Evolutionary conservation across 1,140 invertebrate genomes (phyloP), one percentile per base, ranked within the genome.

Genomic region (Leptestheria dahalacensis): DNA sequence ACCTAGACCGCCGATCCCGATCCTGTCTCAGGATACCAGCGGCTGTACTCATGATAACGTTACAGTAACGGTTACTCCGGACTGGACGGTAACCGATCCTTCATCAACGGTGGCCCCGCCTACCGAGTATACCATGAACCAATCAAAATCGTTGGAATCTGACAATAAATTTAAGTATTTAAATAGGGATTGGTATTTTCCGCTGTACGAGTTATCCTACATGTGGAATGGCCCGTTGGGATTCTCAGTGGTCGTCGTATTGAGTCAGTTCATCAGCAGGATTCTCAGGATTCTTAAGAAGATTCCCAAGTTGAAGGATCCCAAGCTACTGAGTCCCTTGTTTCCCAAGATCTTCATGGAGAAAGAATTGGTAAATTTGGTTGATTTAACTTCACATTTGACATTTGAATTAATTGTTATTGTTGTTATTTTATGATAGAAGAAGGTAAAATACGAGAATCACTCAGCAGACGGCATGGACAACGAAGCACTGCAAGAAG

Each of bases 171-270:
- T 47, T 51, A 20, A n/a, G 52, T 60, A 57, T 21, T 28, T 48
- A 41, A 26, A 12, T 26, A 33, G 24, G 33, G 50, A 50, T 15
- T 68, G 79, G 25, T 83, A 82, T 65, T 78, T 82, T 66, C 82
- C 80, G 68, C 67, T 85, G 15, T 86, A 88, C 66, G 75, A 81
- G 60, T 74, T 95, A 11, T 93, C 90, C 0, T 95, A 94, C 67
- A 79, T 92, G 77, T 95, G 90, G 84, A 86, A 85, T 68, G 77
- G 81, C 4, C 78, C 82, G 0, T 71, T 88, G 50, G 87, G 84
- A 55, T 81, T 85, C 61, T 2, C 77, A 0, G 66, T 81, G 0
- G 80, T 86, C 1, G 66, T 86, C 2, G 28, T 83, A 0, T 63
- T 86, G 54, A 85, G 85, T n/a, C 70, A 79, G 29, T 15, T 84